Percentiles rank a stretch among this genome's conserved stretches.
Evolutionary conservation across 1,140 invertebrate genomes (phyloP).

Genomic region (Acromyrmex heyeri): DNA sequence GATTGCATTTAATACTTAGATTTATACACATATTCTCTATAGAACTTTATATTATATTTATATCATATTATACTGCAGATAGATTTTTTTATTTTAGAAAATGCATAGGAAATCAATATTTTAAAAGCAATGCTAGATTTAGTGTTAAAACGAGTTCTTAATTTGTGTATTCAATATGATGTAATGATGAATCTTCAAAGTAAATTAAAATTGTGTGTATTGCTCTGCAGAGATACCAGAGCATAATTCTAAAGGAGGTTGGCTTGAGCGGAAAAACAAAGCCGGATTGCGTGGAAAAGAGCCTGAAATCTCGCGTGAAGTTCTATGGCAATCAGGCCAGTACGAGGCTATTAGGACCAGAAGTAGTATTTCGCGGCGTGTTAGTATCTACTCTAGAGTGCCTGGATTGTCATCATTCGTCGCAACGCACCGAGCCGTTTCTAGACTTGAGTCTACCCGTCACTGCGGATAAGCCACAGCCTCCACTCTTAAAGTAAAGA

Average conservation of each 20-base stretch:
- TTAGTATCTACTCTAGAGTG: constrained; percentile 96
- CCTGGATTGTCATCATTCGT: constrained; percentile 94
- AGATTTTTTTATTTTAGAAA: too few species aligned
- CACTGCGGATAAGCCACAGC: constrained; percentile 90
- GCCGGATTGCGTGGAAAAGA: constrained; percentile 91
- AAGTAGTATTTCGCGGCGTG: constrained; percentile 94
- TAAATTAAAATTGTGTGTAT: constrained; percentile 18
- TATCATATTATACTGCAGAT: too few species aligned
- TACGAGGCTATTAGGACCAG: constrained; percentile 92
- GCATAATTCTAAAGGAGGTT: constrained; percentile 91
- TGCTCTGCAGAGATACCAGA: constrained; percentile 90
- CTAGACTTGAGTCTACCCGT: constrained; percentile 97
- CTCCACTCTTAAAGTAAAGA: constrained; percentile 85
- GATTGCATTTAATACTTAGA: background rate
- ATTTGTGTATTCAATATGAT: background rate
- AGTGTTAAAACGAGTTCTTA: background rate
- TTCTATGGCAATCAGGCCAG: constrained; percentile 94
- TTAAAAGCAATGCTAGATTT: constrained; percentile 7
- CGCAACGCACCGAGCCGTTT: constrained; percentile 96
- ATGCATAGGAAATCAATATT: too few species aligned
- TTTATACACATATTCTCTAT: background rate
- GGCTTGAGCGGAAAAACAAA: constrained; percentile 90
- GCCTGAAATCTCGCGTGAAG: constrained; percentile 91
- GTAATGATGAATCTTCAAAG: background rate
- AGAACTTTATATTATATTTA: constrained; percentile 23